phyloP scores from a whole-genome alignment of 2,797 vertebrate genomes.

The Dicrostonyx torquatus region DNA sequence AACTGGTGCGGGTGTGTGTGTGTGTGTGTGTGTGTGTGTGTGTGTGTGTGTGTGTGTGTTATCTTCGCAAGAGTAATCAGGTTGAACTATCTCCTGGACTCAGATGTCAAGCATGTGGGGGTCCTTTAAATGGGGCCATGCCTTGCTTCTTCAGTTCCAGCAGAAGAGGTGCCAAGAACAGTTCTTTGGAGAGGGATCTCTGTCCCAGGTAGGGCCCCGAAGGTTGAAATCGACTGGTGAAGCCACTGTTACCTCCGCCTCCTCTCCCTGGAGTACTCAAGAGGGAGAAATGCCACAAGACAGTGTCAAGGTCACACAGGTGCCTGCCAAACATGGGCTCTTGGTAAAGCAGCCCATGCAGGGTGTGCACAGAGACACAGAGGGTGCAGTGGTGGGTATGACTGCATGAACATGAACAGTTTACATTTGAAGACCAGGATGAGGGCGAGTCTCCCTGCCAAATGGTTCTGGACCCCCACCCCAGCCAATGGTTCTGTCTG shows the following conservation, averaged over 20 bases:
- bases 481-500: not conserved
- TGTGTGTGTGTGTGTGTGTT: not conserved
- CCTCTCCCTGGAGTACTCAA: not conserved
- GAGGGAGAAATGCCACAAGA: not conserved
- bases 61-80: not conserved
- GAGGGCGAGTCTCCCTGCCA: not conserved
- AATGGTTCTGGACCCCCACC: not conserved
- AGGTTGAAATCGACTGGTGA: not conserved
- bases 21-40: no score
- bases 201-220: not conserved
- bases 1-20: not conserved
- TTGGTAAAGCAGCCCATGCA: not conserved
- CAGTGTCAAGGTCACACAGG: not conserved
- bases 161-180: no score
- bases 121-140: not conserved
- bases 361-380: not conserved
- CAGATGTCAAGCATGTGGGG: not conserved
- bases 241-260: not conserved
- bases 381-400: not conserved
- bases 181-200: not conserved
- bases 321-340: not conserved
- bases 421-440: not conserved
- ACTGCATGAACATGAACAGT: not conserved
- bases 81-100: not conserved
- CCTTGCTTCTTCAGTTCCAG: not conserved